Conservation (phyloP, 2,888 invertebrate species). For the Syrphus vitripennis region DNA sequence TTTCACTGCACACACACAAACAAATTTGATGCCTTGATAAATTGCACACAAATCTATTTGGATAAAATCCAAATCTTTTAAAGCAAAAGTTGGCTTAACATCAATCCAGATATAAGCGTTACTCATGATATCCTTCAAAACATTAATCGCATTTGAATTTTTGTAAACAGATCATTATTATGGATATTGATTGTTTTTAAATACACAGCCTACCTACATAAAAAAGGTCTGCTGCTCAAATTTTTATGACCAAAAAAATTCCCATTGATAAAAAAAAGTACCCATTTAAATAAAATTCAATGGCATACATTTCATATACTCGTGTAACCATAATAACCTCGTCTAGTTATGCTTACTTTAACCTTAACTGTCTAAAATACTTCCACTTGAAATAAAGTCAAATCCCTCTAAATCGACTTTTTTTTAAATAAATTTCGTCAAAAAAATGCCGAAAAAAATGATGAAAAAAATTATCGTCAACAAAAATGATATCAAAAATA, state of each 20-base stretch:
- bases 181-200: background rate
- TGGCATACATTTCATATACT: too few species aligned
- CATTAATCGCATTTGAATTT: background rate
- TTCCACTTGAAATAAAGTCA: background rate
- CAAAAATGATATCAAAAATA: too few species aligned
- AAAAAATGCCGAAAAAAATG: too few species aligned
- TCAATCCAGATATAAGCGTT: background rate
- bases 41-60: background rate
- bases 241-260: background rate
- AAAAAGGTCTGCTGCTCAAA: too few species aligned
- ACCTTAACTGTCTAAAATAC: constrained; percentile 6
- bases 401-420: background rate
- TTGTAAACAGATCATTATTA: background rate
- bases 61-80: background rate
- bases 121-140: background rate
- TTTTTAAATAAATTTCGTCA: too few species aligned
- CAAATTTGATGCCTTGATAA: too few species aligned
- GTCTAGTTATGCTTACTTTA: background rate
- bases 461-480: too few species aligned
- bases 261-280: background rate
- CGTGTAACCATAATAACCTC: too few species aligned
- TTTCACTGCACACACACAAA: too few species aligned
- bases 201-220: background rate
- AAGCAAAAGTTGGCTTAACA: background rate
- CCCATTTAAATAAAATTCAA: constrained; percentile 2